Base-by-base conservation (phyloP, 2,888 invertebrate genomes). In the Lasioglossum zephyrum region DNA sequence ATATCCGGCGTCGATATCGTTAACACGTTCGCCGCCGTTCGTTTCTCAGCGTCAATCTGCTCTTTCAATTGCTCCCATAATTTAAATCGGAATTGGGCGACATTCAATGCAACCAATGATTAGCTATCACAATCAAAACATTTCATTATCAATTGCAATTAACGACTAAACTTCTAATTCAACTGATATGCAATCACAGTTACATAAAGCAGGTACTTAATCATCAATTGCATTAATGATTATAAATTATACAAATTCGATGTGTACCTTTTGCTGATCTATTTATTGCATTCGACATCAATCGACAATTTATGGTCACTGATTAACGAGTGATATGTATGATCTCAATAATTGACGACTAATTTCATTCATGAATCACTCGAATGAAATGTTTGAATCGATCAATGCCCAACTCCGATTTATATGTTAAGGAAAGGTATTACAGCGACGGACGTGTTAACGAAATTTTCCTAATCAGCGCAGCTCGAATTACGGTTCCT, bases 391-490 rank as follows among this genome's bases (percentile, higher is more conserved):
- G 3, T 63, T 31, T 9, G 9, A n/a, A n/a, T 57, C n/a, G 11
- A n/a, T 11, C 9, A 31, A 16, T 63, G 16, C 63, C 63, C 6
- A 31, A 31, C 31, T 31, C 16, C 31, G 26, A 26, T 31, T 31
- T 16, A 63, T 2, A 16, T 6, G 31, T 63, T 31, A 2, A 2
- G 3, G 22, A 36, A 66, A 36, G 8, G 22, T 13, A 13, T n/a
- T 4, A 57, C 9, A 70, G 70, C 4, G 41, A 13, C 39, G n/a
- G 11, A 70, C 70, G 70, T 70, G 41, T 80, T 36, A 81, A 75
- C 74, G 44, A 70, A 74, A 84, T 81, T 75, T 81, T 31, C 18
- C 75, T 78, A 75, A 44, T 72, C 74, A 77, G 70, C 60, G 31
- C 60, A 53, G 69, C 31, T 49, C 44, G 57, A 60, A 41, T 77